phyloP scores from a whole-genome alignment of 1,140 invertebrate species.

The Brachionus angularis region DNA sequence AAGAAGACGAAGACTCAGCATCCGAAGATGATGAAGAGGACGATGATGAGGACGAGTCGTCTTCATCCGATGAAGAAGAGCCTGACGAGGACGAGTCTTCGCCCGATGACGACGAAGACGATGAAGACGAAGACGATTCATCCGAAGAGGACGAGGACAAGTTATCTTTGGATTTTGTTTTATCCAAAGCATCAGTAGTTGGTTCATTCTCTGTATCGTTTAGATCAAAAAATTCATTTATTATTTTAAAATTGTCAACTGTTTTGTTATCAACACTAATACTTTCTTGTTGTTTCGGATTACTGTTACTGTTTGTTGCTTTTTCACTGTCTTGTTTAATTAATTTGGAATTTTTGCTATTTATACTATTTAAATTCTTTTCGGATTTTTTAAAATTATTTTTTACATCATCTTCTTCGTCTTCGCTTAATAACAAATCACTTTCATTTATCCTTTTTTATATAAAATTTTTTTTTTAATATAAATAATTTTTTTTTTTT shows the following conservation, averaged over 20 bases:
- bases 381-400: background rate
- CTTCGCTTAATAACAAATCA: conserved; percentile 9
- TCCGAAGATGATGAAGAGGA: conserved; percentile 12
- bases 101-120: conserved; percentile 1
- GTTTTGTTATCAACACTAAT: too few relatives aligned
- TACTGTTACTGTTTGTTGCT: too few relatives aligned
- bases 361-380: background rate
- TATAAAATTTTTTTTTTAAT: too few relatives aligned
- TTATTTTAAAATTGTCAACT: background rate
- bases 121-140: conserved; percentile 12
- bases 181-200: too few relatives aligned
- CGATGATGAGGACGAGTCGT: conserved; percentile 17
- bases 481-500: background rate
- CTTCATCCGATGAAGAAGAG: conserved; percentile 4
- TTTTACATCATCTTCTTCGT: background rate
- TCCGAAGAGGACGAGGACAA: background rate
- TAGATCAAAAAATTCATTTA: background rate
- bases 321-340: too few relatives aligned
- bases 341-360: background rate
- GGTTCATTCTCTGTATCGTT: conserved; percentile 24
- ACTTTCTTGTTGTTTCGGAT: too few relatives aligned
- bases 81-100: background rate
- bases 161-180: too few relatives aligned
- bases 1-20: too few relatives aligned
- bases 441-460: conserved; percentile 1